Percentiles rank a stretch among this genome's conserved stretches.
Evolutionary conservation across 2,888 invertebrate genomes (phyloP).

Genomic region (Odontocerum albicorne): DNA sequence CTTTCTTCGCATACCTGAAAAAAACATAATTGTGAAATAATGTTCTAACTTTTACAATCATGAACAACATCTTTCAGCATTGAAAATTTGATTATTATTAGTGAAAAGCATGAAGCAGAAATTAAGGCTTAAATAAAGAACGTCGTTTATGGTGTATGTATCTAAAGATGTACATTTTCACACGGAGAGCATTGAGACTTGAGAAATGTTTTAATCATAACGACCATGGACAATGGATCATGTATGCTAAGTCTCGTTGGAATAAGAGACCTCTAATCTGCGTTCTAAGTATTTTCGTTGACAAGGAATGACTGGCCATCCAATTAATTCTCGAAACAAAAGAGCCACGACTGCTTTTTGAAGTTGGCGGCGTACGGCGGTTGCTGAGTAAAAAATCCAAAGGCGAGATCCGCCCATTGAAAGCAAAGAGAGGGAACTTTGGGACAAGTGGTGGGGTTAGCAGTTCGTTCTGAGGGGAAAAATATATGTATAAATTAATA

Average conservation of each 20-base stretch:
- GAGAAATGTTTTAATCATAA: neutral
- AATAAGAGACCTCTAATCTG: constrained; percentile 13
- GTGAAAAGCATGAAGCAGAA: too few species aligned
- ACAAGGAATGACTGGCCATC: constrained; percentile 19
- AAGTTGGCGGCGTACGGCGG: constrained; percentile 20
- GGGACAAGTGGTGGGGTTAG: neutral
- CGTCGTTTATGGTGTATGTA: too few species aligned
- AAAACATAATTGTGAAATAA: too few species aligned
- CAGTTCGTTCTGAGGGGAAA: too few species aligned
- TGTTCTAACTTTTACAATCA: too few species aligned
- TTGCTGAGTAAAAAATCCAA: constrained; percentile 7
- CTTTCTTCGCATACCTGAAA: constrained; percentile 92
- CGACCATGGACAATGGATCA: neutral
- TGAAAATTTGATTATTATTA: too few species aligned
- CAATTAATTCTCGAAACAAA: constrained; percentile 32
- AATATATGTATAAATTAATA: too few species aligned
- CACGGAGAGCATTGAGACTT: neutral
- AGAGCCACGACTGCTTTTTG: constrained; percentile 24
- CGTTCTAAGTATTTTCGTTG: constrained; percentile 13
- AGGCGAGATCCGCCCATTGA: constrained; percentile 24
- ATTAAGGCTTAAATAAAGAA: too few species aligned
- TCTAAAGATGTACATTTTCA: too few species aligned
- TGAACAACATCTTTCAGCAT: too few species aligned
- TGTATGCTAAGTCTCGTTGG: neutral
- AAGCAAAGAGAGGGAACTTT: constrained; percentile 6